Conservation (phyloP, 2,113 vertebrate species). For the Zootoca vivipara region DNA sequence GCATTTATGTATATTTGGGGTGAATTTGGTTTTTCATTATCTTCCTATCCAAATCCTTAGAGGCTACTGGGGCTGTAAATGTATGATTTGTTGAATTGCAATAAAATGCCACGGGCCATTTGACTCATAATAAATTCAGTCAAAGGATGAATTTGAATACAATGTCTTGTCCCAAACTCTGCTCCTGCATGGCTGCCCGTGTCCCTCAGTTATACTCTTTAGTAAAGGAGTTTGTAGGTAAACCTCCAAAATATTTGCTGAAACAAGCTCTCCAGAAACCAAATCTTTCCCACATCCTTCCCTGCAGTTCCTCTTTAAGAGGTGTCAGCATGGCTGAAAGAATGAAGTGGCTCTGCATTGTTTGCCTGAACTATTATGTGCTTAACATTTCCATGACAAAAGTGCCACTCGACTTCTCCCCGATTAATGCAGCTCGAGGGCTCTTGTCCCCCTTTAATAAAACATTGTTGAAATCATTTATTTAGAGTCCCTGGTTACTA, state of each 20-base stretch:
- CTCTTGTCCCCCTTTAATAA: conserved; percentile 95
- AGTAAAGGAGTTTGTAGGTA: conserved; percentile 68
- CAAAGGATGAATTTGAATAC: background rate
- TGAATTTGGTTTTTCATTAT: background rate
- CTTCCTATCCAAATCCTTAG: background rate
- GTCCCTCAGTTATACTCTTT: conserved; percentile 42
- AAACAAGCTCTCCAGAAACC: conserved; percentile 82
- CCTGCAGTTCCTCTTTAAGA: conserved; percentile 96
- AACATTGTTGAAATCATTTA: conserved; percentile 98
- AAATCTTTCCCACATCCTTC: conserved; percentile 99
- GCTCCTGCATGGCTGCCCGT: conserved; percentile 38
- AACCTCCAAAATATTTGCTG: conserved; percentile 81
- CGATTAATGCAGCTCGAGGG: conserved; percentile 95
- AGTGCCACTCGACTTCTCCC: conserved; percentile 99
- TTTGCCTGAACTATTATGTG: conserved; percentile 97
- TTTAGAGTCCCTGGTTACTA: conserved; percentile 88
- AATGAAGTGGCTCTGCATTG: conserved; percentile 99
- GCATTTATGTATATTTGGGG: background rate
- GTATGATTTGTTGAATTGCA: conserved; percentile 14
- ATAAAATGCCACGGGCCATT: background rate
- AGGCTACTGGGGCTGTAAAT: background rate
- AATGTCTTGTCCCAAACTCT: conserved; percentile 1
- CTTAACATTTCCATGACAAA: conserved; percentile 99
- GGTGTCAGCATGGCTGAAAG: conserved; percentile 97
- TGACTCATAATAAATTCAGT: conserved; percentile 29